These are phyloP conservation scores for Equus przewalskii DNA, from an alignment of 2,113 vertebrate genomes.

Conservation along the genomic window DNA sequence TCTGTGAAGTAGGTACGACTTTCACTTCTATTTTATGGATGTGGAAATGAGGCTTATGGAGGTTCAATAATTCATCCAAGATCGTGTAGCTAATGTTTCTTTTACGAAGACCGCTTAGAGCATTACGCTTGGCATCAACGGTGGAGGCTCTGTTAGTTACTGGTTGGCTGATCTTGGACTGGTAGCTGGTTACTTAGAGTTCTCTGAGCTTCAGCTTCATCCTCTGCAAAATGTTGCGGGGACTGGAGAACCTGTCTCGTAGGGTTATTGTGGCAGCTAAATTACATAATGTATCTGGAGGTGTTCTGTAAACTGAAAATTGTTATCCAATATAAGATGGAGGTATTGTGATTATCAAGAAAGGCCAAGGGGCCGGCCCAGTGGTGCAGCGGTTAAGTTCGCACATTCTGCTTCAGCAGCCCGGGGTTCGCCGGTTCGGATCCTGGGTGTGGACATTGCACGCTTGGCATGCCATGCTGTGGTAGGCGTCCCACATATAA, in stretches of 20 bases:
- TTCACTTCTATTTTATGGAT: slow-evolving; percentile 33
- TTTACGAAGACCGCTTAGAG: not conserved
- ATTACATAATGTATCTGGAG: not conserved
- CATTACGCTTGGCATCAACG: not conserved
- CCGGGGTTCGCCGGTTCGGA: no score
- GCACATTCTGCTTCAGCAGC: no score
- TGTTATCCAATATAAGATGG: not conserved
- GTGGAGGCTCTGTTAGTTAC: not conserved
- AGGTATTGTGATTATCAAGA: not conserved
- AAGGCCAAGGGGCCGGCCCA: not conserved
- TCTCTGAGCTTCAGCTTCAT: not conserved
- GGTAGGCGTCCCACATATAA: no score
- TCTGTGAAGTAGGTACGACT: not conserved
- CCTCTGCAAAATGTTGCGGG: not conserved
- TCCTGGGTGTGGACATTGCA: no score
- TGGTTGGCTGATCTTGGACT: not conserved
- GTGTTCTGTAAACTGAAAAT: not conserved
- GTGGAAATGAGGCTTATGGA: not conserved
- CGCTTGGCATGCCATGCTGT: no score
- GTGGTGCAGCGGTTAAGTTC: no score
- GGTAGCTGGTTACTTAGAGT: not conserved
- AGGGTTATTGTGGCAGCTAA: not conserved
- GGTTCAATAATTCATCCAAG: not conserved
- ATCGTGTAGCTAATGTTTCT: not conserved
- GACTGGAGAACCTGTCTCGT: not conserved